Conservation (phyloP, 2,888 invertebrate genomes). For the Drosophila mulleri region DNA sequence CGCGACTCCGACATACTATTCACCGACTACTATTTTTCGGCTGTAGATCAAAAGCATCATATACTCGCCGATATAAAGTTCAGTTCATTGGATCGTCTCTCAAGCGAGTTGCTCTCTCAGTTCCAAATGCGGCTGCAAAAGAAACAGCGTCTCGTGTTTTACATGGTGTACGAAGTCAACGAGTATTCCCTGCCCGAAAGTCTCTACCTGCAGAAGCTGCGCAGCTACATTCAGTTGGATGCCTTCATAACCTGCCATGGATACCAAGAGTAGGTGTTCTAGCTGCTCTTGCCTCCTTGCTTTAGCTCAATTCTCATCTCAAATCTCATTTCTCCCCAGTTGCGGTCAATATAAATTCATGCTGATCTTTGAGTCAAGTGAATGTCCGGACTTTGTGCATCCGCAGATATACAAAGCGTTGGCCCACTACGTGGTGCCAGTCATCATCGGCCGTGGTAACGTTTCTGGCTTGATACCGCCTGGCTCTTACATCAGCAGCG, state of each 20-base stretch:
- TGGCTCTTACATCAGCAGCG: conserved; percentile 87
- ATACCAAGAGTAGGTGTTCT: conserved; percentile 32
- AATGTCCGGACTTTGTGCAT: conserved; percentile 89
- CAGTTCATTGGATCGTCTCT: not conserved
- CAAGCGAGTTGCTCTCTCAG: not conserved
- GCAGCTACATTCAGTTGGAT: conserved; percentile 33
- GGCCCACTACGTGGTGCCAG: conserved; percentile 86
- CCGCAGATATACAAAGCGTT: conserved; percentile 85
- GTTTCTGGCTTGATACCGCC: conserved; percentile 87
- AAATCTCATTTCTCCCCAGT: conserved; percentile 19
- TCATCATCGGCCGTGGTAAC: conserved; percentile 88
- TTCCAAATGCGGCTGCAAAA: conserved; percentile 1
- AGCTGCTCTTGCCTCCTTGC: accelerated
- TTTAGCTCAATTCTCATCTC: not conserved
- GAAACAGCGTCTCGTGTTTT: conserved; percentile 39
- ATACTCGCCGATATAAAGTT: not conserved
- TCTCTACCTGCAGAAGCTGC: conserved; percentile 47
- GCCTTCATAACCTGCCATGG: conserved; percentile 32
- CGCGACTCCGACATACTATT: conserved; percentile 55
- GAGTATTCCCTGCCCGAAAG: conserved; percentile 39
- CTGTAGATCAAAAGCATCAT: not conserved
- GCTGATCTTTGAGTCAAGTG: conserved; percentile 88
- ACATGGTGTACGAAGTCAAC: conserved; percentile 54
- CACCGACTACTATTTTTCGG: conserved; percentile 42
- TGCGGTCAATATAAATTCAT: conserved; percentile 87